Conservation (phyloP, 2,888 invertebrate species). For the Zygogramma bicolorata region DNA sequence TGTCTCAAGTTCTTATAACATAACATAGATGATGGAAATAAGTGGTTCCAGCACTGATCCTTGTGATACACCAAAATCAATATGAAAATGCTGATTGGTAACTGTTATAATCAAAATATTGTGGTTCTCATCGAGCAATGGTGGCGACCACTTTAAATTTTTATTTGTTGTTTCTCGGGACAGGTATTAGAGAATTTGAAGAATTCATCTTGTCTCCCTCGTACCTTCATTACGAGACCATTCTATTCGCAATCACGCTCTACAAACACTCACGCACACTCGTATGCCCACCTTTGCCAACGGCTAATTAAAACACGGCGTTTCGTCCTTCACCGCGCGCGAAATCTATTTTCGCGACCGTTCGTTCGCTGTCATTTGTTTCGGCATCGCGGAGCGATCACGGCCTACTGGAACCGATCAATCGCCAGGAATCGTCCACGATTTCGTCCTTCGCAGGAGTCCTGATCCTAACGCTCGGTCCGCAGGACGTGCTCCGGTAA, state of each 20-base stretch:
- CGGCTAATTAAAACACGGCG: constrained; percentile 4
- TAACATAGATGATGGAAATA: too few relatives aligned
- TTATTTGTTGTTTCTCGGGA: too few relatives aligned
- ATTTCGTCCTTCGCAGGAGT: background rate
- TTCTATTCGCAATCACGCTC: background rate
- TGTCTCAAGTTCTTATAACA: too few relatives aligned
- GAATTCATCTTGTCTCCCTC: background rate
- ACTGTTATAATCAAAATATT: too few relatives aligned
- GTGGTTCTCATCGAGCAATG: too few relatives aligned
- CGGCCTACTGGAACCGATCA: background rate
- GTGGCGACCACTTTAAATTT: too few relatives aligned
- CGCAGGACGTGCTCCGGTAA: constrained; percentile 13
- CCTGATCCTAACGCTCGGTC: constrained; percentile 31
- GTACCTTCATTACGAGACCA: background rate
- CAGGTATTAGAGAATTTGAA: too few relatives aligned
- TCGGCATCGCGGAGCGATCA: background rate
- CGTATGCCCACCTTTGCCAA: constrained; percentile 16
- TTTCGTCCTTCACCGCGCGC: constrained; percentile 8
- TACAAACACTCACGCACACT: background rate
- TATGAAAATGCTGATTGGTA: too few relatives aligned
- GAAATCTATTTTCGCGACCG: background rate
- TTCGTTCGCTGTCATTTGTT: constrained; percentile 13
- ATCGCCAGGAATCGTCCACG: background rate
- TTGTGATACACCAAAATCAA: too few relatives aligned
- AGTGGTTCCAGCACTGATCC: too few relatives aligned